Conservation (phyloP, 2,888 invertebrate genomes). For the Nysson spinosus region DNA sequence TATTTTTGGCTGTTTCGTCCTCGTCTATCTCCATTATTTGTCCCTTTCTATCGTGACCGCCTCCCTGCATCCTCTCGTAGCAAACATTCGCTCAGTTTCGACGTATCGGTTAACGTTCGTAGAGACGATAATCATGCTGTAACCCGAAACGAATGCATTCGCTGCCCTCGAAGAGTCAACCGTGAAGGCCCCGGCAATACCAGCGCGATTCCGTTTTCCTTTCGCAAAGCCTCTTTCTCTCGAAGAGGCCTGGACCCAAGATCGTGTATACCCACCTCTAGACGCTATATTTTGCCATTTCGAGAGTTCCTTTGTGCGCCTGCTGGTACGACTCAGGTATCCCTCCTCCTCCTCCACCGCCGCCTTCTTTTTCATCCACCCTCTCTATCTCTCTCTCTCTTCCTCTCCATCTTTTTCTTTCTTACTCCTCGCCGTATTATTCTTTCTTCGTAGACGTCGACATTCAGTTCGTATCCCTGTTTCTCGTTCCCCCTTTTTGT, state of each 20-base stretch:
- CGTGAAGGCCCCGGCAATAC: slow-evolving; percentile 16
- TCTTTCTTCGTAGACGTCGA: not conserved
- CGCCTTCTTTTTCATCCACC: not conserved
- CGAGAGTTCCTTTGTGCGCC: slow-evolving; percentile 42
- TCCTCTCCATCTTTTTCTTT: slow-evolving; percentile 5
- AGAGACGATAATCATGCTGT: slow-evolving; percentile 41
- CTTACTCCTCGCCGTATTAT: slow-evolving; percentile 28
- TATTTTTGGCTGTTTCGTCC: slow-evolving; percentile 43
- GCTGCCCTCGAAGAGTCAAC: slow-evolving; percentile 6
- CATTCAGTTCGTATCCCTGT: not conserved
- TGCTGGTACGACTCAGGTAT: slow-evolving; percentile 23
- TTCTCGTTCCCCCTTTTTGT: slow-evolving; percentile 9
- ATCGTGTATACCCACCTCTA: slow-evolving; percentile 10
- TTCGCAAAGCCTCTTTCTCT: not conserved
- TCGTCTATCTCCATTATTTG: slow-evolving; percentile 34
- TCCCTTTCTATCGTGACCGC: slow-evolving; percentile 16
- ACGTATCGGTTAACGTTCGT: slow-evolving; percentile 29
- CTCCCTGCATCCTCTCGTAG: not conserved
- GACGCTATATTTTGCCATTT: slow-evolving; percentile 37
- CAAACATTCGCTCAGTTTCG: slow-evolving; percentile 1
- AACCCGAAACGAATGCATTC: slow-evolving; percentile 45
- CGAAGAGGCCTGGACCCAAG: slow-evolving; percentile 21
- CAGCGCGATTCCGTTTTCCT: slow-evolving; percentile 2
- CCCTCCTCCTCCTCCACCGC: slow-evolving; percentile 10
- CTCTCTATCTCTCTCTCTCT: slow-evolving; percentile 9